Conservation (phyloP, 2,113 vertebrate species). For the Alligator sinensis region DNA sequence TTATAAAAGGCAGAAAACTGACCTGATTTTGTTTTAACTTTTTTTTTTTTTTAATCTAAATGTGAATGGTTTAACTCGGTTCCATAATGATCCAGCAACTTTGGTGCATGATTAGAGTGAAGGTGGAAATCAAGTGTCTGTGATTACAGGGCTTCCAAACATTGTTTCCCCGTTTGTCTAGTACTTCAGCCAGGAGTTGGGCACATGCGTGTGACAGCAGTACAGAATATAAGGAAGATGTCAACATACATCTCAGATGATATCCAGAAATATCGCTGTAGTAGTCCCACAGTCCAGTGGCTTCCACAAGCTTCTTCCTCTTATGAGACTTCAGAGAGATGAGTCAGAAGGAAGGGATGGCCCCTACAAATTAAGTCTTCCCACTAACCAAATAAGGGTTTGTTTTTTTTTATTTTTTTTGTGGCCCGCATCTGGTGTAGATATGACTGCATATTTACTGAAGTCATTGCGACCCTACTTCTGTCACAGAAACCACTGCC, state of each 20-base stretch:
- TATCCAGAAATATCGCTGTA: background rate
- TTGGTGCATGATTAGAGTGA: background rate
- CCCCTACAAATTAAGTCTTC: background rate
- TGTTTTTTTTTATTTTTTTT: background rate
- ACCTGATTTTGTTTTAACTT: background rate
- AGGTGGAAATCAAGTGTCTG: background rate
- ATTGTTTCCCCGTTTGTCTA: too few species aligned
- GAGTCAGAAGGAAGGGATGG: background rate
- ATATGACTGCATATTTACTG: background rate
- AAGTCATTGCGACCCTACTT: background rate
- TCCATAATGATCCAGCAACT: background rate
- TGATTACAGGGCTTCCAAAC: too few species aligned
- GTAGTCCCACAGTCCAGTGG: background rate
- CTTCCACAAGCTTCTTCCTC: background rate
- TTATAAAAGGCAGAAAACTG: too few species aligned
- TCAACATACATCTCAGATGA: background rate
- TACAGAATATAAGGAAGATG: background rate
- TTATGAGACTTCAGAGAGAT: background rate
- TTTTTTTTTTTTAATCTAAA: background rate
- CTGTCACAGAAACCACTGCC: background rate
- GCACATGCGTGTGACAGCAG: background rate
- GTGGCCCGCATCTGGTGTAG: background rate
- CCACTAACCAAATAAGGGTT: background rate
- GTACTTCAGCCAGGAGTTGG: background rate
- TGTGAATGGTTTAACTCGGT: background rate